Base-by-base conservation (phyloP, 2,113 vertebrate genomes). In the Azemiops feae region DNA sequence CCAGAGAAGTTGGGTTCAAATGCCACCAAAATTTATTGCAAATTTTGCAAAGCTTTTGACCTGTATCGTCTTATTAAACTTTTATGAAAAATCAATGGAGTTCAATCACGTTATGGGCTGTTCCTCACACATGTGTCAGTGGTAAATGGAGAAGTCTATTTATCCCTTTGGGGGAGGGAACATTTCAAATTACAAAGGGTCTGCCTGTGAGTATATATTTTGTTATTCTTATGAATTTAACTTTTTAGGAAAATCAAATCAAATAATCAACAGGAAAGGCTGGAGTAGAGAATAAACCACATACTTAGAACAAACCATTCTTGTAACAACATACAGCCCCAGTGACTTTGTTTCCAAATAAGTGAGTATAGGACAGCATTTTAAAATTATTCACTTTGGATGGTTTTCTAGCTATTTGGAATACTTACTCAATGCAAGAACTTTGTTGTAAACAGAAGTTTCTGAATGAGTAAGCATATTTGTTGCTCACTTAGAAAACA, bases 81-180 rank as follows among this genome's bases (percentile, higher is more conserved):
- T 98, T 97, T 97, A 98, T 97, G 96, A 97, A 97, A 98, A 98
- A 98, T 97, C 97, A 97, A 97, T 97, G 93, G 92, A 54, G 60
- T 95, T 97, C 96, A 97, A 97, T 96, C 96, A 81, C 93, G 85
- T 95, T 93, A 69, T 47, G 55, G 96, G 93, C 95, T 96, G 96
- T 94, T 95, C 95, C 96, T 97, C 96, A 96, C 92, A 58, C 74
- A 92, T 7, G 0, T 91, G 95, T 96, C 96, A 96, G 93, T 39
- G 52, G 96, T 85, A 96, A 96, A 95, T 16, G 43, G 89, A 94
- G 91, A 94, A 92, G 87, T 85, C 93, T 95, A 86, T 96, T 95
- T 93, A 93, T 94, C 87, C 92, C 89, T 94, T 89, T 58, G 89
- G 39, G 93, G n/a, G 54, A 74, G 27, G 34, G 2, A 90, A 47